A percentile compares a stretch with the other conserved stretches of the same genome.
phyloP scores from a whole-genome alignment of 2,888 invertebrate species.

The Ormyrus thymus region DNA sequence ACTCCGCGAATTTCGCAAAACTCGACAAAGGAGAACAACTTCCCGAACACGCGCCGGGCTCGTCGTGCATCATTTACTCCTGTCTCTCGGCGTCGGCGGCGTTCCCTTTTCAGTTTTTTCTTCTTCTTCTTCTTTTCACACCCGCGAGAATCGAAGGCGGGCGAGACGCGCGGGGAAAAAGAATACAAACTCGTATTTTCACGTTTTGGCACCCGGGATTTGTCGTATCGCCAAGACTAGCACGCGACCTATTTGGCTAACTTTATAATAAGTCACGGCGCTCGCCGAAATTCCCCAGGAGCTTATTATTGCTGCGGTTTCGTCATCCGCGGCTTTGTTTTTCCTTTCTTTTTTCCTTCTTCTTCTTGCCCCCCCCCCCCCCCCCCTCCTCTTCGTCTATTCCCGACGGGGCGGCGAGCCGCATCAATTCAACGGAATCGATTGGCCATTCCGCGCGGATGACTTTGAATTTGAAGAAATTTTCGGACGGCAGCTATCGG shows the following conservation, averaged over 20 bases:
- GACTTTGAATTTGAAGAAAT: neutral
- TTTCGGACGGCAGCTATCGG: no score
- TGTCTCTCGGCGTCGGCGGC: no score
- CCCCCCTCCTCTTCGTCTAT: no score
- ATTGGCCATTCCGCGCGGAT: no score
- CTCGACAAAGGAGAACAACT: no score
- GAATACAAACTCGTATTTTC: slow-evolving; percentile 22
- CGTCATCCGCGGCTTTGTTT: slow-evolving; percentile 6
- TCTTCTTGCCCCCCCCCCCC: no score
- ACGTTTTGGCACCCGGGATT: slow-evolving; percentile 47
- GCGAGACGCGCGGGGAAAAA: neutral
- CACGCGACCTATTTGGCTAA: slow-evolving; percentile 55
- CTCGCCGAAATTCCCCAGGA: slow-evolving; percentile 43
- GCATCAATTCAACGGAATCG: no score
- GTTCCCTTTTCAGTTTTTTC: neutral
- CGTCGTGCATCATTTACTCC: no score
- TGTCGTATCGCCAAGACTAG: slow-evolving; percentile 49
- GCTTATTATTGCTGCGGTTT: slow-evolving; percentile 43
- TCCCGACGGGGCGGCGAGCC: no score
- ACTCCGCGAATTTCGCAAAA: no score
- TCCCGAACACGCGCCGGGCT: no score
- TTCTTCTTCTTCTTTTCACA: neutral
- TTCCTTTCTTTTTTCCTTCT: neutral
- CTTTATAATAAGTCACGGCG: slow-evolving; percentile 54
- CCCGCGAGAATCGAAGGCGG: slow-evolving; percentile 6